Percentiles rank a stretch among this genome's conserved stretches.
Evolutionary conservation across 2,888 invertebrate genomes (phyloP).

Genomic region (Acanthosepion lycidas): DNA sequence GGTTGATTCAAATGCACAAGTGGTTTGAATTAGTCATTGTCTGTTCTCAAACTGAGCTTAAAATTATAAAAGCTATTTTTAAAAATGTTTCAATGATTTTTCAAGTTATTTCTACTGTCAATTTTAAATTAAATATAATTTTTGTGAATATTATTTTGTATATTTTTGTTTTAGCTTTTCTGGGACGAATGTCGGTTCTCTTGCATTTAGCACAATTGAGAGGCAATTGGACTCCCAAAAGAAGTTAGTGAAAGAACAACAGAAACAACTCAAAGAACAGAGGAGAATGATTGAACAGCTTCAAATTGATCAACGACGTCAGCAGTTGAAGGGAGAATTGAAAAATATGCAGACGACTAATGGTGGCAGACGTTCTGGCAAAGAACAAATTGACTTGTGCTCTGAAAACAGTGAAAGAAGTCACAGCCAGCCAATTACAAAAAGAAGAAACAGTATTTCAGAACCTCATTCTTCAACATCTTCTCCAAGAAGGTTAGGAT

Average conservation of each 20-base stretch:
- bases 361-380: constrained; percentile 54
- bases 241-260: constrained; percentile 70
- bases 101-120: neutral
- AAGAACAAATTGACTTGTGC: constrained; percentile 60
- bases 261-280: constrained; percentile 69
- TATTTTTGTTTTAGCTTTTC: neutral
- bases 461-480: neutral
- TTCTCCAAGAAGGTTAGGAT: neutral
- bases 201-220: constrained; percentile 50
- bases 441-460: neutral
- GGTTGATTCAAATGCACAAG: too few species aligned
- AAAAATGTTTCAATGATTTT: neutral
- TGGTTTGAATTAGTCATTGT: too few species aligned
- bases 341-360: constrained; percentile 51
- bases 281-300: constrained; percentile 68
- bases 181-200: neutral
- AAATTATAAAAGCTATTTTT: too few species aligned
- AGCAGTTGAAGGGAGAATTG: neutral
- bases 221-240: constrained; percentile 71
- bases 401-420: constrained; percentile 57
- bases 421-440: neutral
- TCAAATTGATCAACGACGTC: constrained; percentile 58
- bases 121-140: neutral
- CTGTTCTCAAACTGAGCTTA: too few species aligned
- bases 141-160: neutral